Evolutionary conservation across 2,113 vertebrate genomes (phyloP), one percentile per base, ranked within the genome.

Genomic region (Cyprinodon tularosa): DNA sequence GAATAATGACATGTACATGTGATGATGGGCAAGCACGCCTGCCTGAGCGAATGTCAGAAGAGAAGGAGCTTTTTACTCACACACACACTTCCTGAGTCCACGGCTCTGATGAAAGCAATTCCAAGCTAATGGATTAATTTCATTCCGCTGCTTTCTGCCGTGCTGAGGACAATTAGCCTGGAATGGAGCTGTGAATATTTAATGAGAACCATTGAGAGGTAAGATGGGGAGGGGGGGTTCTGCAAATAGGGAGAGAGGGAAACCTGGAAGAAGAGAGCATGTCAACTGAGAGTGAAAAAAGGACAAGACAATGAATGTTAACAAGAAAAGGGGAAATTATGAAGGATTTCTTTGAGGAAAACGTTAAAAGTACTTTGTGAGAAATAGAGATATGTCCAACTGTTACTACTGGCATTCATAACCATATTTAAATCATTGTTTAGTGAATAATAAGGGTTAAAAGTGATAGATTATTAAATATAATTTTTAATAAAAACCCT

Each of bases 171-270:
- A 94, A 95, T 95, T 94, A 94, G 90, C 81, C 57, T 72, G 78
- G 89, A 93, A 94, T 94, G 91, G 92, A 92, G 87, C 88, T 12
- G 80, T 95, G 92, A 94, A 95, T 95, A 91, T 95, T 95, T 95
- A 91, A 95, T 95, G 92, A 90, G 42, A 47, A 80, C 74, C 75
- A 83, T 61, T 83, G 72, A 73, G 83, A 91, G 86, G 88, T 87
- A 86, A 63, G 89, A 74, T 74, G 75, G 66, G 71, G 62, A 50
- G 48, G 68, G 69, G 44, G 80, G 73, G 76, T 70, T 71, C 74
- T 48, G 76, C 64, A 37, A 17, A 38, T 48, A 57, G 42, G 70
- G 22, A 66, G 66, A 76, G 79, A 68, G 36, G 36, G 57, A 71
- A 69, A 75, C 44, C 64, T 74, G 17, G 50, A 38, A 17, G 20